A percentile compares a stretch with the other conserved stretches of the same genome.
Evolutionary conservation across 2,113 vertebrate genomes (phyloP).

Genomic region (Pantherophis guttatus): DNA sequence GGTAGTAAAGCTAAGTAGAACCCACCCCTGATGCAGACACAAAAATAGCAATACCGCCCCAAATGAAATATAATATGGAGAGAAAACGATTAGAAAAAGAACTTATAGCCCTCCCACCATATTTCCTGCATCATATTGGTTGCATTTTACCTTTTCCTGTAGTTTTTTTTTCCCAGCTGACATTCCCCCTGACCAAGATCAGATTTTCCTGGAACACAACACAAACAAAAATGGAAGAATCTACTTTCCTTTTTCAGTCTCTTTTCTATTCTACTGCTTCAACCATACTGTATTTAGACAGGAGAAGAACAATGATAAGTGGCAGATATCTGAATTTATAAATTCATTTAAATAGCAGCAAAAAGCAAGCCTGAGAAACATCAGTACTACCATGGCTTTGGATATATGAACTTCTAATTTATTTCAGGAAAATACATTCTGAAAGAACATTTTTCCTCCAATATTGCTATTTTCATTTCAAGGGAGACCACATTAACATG

Average conservation of each 20-base stretch:
- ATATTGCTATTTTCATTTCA: not conserved
- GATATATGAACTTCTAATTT: not conserved
- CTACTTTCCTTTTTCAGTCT: not conserved
- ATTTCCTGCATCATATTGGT: not conserved
- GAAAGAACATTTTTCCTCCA: not conserved
- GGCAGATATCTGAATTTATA: not conserved
- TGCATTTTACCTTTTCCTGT: not conserved
- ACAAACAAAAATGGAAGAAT: not conserved
- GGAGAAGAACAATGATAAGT: not conserved
- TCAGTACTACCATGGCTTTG: not conserved
- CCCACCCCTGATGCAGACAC: constrained; percentile 37
- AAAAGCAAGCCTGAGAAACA: not conserved
- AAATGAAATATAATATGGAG: constrained; percentile 21
- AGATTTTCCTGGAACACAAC: not conserved
- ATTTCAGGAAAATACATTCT: not conserved
- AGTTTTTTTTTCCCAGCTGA: not conserved
- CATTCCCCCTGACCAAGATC: not conserved
- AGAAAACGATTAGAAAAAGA: not conserved
- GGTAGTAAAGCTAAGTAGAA: too few species aligned
- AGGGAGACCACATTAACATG: not conserved
- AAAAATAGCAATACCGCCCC: constrained; percentile 46
- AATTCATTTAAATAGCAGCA: not conserved
- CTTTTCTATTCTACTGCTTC: not conserved
- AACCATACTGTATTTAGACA: not conserved
- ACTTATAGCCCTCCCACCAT: not conserved